Base-by-base conservation (phyloP, 2,888 invertebrate species). In the Trilocha varians region DNA sequence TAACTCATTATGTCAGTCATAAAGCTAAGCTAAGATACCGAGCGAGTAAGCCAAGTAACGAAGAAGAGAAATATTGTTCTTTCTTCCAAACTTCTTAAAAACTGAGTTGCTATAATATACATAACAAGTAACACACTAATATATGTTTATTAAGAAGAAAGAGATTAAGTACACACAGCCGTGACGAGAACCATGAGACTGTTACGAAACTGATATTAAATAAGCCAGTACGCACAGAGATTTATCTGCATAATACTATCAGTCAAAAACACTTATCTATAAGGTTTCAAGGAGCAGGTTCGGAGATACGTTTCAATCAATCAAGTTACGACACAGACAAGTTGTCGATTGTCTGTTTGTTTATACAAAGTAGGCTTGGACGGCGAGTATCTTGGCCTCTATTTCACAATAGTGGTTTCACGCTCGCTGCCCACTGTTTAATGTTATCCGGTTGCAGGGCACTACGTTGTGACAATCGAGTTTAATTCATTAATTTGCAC, bases 401-500 rank as follows among this genome's bases (percentile, higher is more conserved):
- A 50, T 72, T 73, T 59, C 69, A 42, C 65, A 71, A 73, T 57
- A 45, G 52, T 57, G 54, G 60, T 65, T 66, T 72, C 65, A 72
- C 70, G 72, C 60, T 66, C 52, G 34, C 47, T 63, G 65, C 47
- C 41, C 58, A 52, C 61, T 50, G 51, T 61, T 63, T 53, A 53
- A 36, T 50, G 55, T 51, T 60, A 63, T 65, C 65, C 62, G 63
- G 67, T 66, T 64, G 61, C 66, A 57, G 53, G 59, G 55, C 48
- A 53, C 51, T 52, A 46, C 43, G 44, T 49, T 34, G 53, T 49
- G 55, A 52, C 57, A 38, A 36, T 42, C 35, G 32, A 34, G 38
- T 38, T 34, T 38, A 42, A 42, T 34, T 25, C 42, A 38, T 38
- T 38, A 34, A 35, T 14, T 42, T 14, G 38, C 17, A 25, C 25